Evolutionary conservation across 2,797 vertebrate genomes (phyloP).

Genomic region (Intellagama lesueurii): DNA sequence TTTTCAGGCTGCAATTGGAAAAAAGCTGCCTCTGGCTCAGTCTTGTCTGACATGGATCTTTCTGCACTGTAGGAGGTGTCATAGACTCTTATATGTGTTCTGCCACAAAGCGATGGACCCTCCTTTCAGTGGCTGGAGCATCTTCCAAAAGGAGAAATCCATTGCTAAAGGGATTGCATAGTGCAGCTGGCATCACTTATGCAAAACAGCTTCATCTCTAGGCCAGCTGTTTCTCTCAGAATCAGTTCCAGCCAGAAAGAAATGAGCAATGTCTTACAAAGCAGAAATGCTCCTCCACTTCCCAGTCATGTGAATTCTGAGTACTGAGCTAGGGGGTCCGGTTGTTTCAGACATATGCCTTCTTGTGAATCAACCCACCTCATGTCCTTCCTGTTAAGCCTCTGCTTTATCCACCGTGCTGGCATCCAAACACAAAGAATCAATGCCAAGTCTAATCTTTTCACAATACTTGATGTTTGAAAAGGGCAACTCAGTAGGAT

Average conservation of each 20-base stretch:
- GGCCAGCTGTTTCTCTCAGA: neutral
- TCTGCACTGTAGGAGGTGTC: no score
- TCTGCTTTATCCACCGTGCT: slow-evolving; percentile 8
- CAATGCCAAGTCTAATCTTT: slow-evolving; percentile 2
- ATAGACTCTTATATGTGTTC: neutral
- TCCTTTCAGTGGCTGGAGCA: neutral
- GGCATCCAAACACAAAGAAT: slow-evolving; percentile 10
- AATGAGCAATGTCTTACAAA: neutral
- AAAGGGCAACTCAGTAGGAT: slow-evolving; percentile 9
- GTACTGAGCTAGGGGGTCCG: neutral
- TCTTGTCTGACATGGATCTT: neutral
- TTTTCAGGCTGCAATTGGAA: no score
- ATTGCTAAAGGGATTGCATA: slow-evolving; percentile 7
- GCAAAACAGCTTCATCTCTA: slow-evolving; percentile 27
- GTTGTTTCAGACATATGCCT: neutral
- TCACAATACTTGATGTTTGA: slow-evolving; percentile 21
- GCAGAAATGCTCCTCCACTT: neutral
- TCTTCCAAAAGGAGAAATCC: slow-evolving; percentile 8
- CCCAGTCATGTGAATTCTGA: neutral
- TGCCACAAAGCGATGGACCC: neutral
- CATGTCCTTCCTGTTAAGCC: neutral
- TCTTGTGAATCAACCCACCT: neutral
- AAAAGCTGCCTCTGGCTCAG: neutral
- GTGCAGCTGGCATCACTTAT: slow-evolving; percentile 10
- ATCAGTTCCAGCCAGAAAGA: neutral